Evolutionary conservation across 2,888 invertebrate species (phyloP), one percentile per base, ranked within the genome.

Genomic region (Phaedon cochleariae): DNA sequence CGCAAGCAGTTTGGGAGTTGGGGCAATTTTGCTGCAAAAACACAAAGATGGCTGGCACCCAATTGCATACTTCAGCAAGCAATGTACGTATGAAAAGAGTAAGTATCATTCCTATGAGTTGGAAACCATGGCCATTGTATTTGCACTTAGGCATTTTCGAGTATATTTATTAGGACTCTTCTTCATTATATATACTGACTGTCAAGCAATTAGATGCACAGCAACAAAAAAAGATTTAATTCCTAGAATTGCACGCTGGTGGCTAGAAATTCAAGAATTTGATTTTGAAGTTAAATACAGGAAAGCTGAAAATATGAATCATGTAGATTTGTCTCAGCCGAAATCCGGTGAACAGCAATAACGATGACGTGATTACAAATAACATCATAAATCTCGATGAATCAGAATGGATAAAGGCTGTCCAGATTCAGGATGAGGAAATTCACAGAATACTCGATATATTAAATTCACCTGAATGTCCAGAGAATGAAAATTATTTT

Each of bases 161-260:
- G 65, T 65, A n/a, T n/a, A n/a, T n/a, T n/a, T n/a, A 4, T 74
- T 72, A 22, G 72, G 75, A 17, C 45, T 70, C 10, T 9, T 69
- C 7, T 76, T 76, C 45, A 67, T 26, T 15, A 65, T 76, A 9
- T 46, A 74, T 1, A 76, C 75, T 7, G 73, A 76, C 46, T 77
- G 75, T 26, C 71, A 67, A 17, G 74, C 74, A 20, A 45, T 72
- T 7, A 26, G 26, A 26, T 26, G 26, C 7, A 26, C 26, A 3
- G 26, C 26, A 26, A 26, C 26, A 26, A 26, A 26, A 26, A 26
- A 26, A 26, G 26, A 26, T 26, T 26, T 26, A 26, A 26, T 26
- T 26, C 26, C 73, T 15, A 34, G 70, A 49, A 54, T 72, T 3
- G 73, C 37, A n/a, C 31, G 73, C 10, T 74, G 72, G 70, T 73